Conservation (phyloP, 1,140 invertebrate genomes). For the Triops longicaudatus region DNA sequence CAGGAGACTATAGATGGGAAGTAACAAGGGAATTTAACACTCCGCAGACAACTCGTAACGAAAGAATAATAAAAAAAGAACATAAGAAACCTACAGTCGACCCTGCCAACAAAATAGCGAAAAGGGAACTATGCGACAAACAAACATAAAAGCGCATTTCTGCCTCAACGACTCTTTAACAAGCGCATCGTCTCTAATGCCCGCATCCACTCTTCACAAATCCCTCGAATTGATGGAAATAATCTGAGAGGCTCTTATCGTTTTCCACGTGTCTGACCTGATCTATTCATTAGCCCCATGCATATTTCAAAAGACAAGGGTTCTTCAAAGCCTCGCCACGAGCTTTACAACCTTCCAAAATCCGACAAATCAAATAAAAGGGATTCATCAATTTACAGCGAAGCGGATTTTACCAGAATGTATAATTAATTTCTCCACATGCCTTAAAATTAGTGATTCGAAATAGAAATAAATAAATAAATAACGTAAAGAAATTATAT, state of each 20-base stretch:
- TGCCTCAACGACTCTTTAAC: background rate
- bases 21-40: constrained; percentile 8
- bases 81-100: background rate
- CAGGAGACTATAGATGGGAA: background rate
- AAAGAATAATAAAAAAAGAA: background rate
- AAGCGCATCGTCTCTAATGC: background rate
- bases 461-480: no score
- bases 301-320: background rate
- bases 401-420: no score
- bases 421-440: no score
- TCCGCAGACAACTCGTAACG: background rate
- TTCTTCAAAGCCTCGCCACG: background rate
- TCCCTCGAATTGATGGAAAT: background rate
- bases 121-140: background rate
- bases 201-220: constrained; percentile 3
- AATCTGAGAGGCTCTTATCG: background rate
- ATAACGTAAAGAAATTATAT: no score
- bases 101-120: background rate
- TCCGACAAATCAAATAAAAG: background rate
- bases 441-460: no score
- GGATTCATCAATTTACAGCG: no score
- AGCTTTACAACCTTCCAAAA: background rate
- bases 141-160: background rate
- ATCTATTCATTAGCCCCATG: background rate
- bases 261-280: background rate